Evolutionary conservation across 2,797 vertebrate genomes (phyloP).

Genomic region (Sebastes iracundus): DNA sequence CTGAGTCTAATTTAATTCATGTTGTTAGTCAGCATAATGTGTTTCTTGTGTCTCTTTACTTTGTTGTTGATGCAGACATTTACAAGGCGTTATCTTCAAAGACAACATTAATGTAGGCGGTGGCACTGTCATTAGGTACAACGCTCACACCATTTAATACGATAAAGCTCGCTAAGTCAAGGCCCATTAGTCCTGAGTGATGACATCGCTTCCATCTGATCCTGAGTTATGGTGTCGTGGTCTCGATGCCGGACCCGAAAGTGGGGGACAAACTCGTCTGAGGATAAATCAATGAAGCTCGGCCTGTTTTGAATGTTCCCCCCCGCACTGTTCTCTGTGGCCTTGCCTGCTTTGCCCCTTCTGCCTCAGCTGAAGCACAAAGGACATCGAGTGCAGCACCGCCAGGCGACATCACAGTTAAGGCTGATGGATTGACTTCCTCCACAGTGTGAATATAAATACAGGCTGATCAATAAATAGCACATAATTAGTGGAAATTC

Average conservation of each 20-base stretch:
- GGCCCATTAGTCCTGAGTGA: constrained; percentile 61
- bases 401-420: constrained; percentile 1
- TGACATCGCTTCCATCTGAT: constrained; percentile 60
- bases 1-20: constrained; percentile 13
- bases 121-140: constrained; percentile 42
- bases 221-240: constrained; percentile 42
- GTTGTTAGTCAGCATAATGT: neutral
- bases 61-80: constrained; percentile 1
- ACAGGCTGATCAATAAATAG: neutral
- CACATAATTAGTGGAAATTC: neutral
- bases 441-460: neutral
- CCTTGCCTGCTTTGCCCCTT: constrained; percentile 32
- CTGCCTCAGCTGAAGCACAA: constrained; percentile 22
- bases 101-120: constrained; percentile 25
- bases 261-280: constrained; percentile 41
- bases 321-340: constrained; percentile 2
- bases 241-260: constrained; percentile 32
- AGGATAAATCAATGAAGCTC: constrained; percentile 54
- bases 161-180: constrained; percentile 52
- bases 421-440: constrained; percentile 11
- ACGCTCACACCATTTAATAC: constrained; percentile 59
- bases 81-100: constrained; percentile 2
- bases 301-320: constrained; percentile 25
- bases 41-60: constrained; percentile 1
- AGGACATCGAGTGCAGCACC: constrained; percentile 6